phyloP scores from a whole-genome alignment of 2,113 vertebrate species.

The Gobio gobio region DNA sequence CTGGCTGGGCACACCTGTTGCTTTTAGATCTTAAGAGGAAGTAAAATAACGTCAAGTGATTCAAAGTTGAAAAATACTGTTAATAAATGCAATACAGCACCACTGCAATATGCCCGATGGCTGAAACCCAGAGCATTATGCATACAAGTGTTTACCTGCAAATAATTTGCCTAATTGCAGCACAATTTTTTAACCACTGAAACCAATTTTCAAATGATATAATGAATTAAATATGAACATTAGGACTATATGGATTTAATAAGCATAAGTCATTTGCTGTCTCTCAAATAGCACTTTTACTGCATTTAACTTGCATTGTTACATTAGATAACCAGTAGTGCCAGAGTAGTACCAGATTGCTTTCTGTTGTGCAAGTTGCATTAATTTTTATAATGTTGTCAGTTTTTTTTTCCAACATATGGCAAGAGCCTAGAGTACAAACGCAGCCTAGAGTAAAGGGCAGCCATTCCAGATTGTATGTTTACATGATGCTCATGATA shows the following conservation, averaged over 20 bases:
- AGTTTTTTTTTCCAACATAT: conserved; percentile 47
- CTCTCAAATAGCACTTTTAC: conserved; percentile 68
- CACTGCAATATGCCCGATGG: conserved; percentile 62
- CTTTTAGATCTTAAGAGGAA: conserved; percentile 47
- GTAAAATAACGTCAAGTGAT: neutral
- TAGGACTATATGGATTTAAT: conserved; percentile 55
- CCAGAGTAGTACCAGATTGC: conserved; percentile 1
- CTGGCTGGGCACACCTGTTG: conserved; percentile 87
- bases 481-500: conserved; percentile 69
- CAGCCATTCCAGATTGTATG: conserved; percentile 52
- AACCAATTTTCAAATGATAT: conserved; percentile 33
- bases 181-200: conserved; percentile 47
- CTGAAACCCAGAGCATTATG: conserved; percentile 58
- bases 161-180: conserved; percentile 37
- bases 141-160: conserved; percentile 60
- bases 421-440: too few relatives aligned
- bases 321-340: conserved; percentile 1
- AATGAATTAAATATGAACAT: conserved; percentile 14
- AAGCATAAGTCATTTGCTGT: conserved; percentile 62
- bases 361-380: conserved; percentile 43
- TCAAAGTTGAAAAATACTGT: conserved; percentile 38
- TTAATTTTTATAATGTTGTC: conserved; percentile 51
- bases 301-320: conserved; percentile 58
- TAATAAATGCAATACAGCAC: conserved; percentile 64
- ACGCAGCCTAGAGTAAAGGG: conserved; percentile 28